phyloP scores from a whole-genome alignment of 92 coral and sea anemone species.

The Palythoa heliodiscus region DNA sequence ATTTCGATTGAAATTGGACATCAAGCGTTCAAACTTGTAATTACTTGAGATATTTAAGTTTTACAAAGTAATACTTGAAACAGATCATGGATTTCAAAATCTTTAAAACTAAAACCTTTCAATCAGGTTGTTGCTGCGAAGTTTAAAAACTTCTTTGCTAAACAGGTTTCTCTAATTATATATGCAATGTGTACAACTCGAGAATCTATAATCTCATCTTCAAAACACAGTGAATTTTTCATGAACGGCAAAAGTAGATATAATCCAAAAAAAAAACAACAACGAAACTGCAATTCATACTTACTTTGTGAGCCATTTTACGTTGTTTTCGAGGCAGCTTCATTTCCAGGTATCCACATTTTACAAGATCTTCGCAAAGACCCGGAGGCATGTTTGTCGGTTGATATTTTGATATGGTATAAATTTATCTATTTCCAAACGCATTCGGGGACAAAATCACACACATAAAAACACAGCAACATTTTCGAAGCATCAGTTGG shows the following conservation, averaged over 20 bases:
- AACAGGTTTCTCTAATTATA: slow-evolving; percentile 29
- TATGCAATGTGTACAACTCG: slow-evolving; percentile 57
- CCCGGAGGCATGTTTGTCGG: slow-evolving; percentile 44
- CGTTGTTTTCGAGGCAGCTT: slow-evolving; percentile 97
- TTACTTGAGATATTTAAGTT: not conserved
- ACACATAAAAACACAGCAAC: not conserved
- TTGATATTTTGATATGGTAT: slow-evolving; percentile 13
- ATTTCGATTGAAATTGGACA: slow-evolving; percentile 17
- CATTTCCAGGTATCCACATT: slow-evolving; percentile 95
- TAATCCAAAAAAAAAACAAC: not conserved
- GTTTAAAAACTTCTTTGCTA: slow-evolving; percentile 45
- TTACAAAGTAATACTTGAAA: not conserved
- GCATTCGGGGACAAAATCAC: not conserved
- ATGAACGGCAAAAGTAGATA: not conserved
- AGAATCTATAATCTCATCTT: slow-evolving; percentile 43
- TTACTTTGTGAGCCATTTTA: slow-evolving; percentile 85
- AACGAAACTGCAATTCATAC: not conserved
- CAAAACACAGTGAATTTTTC: slow-evolving; percentile 39
- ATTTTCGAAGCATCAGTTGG: not conserved
- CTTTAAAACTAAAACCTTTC: not conserved
- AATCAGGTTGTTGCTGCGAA: slow-evolving; percentile 1
- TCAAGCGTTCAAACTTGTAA: not conserved
- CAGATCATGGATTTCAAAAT: not conserved
- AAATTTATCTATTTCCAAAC: slow-evolving; percentile 16
- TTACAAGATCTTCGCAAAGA: slow-evolving; percentile 84